Base-by-base conservation (phyloP, 2,113 vertebrate genomes). In the Leucosticte australis region DNA sequence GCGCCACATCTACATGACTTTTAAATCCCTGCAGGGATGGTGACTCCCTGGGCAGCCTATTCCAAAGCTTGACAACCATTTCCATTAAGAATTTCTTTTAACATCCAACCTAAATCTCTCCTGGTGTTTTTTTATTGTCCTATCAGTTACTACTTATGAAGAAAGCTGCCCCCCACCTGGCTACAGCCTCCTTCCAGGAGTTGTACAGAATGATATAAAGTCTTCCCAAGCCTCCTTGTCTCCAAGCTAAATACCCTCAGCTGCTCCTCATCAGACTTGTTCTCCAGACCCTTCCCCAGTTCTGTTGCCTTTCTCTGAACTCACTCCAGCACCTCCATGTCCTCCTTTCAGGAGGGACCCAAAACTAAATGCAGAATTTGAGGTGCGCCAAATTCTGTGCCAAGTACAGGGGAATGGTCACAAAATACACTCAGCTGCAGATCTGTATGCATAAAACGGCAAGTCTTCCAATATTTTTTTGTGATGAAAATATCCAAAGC, bases 1-100 rank as follows among this genome's bases (percentile, higher is more conserved):
- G n/a, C 18, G 20, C 15, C 24, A 12, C 13, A n/a, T n/a, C 39
- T 39, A 10, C 33, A 46, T 0, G 0, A 27, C 24, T 68, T 41
- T 55, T 41, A 47, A 53, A 62, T 35, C 17, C 16, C 30, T 60
- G n/a, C n/a, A 53, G 20, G 30, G 5, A 22, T 62, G 31, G 15
- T 73, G 59, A 20, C 21, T 64, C 11, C 13, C 57, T 56, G 33
- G 46, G 46, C n/a, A 75, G 33, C 46, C 53, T n/a, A 14, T 60
- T 47, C 24, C 47, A 62, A 22, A 35, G 2, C 30, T 53, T 47
- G 28, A 55, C 24, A n/a, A 27, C 13, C 14, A 46, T 75, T 64
- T 56, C 49, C 42, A 35, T 11, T 16, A n/a, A 26, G n/a, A 47
- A 68, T 68, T 82, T 53, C 1, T 68, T 52, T 41, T 53, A 47